These are phyloP conservation scores for Vesta saturnalis DNA, from an alignment of 2,888 invertebrate species.

Conservation along the genomic window DNA sequence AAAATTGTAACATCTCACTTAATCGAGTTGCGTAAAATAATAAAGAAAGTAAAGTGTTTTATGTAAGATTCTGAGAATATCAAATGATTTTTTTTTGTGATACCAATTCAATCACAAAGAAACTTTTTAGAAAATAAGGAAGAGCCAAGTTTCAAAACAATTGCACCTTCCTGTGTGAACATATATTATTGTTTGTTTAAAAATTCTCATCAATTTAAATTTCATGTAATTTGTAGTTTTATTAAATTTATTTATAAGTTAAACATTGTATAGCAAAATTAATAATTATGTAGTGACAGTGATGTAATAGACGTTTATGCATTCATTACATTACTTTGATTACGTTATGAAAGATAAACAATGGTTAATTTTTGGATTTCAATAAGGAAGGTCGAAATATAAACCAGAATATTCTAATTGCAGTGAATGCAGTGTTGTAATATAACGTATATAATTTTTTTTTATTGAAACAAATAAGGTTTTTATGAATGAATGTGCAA, in stretches of 20 bases:
- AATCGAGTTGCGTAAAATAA: background rate
- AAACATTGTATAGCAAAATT: background rate
- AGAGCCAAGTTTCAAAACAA: background rate
- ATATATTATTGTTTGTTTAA: background rate
- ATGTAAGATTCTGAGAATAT: conserved; percentile 9
- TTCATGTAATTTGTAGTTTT: conserved; percentile 10
- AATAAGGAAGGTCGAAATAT: too few species aligned
- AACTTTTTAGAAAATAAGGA: conserved; percentile 11
- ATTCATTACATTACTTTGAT: too few species aligned
- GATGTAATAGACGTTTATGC: background rate
- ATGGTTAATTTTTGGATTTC: too few species aligned
- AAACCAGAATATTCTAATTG: too few species aligned
- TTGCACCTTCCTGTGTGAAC: conserved; percentile 11
- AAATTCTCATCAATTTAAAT: background rate
- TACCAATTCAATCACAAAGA: conserved; percentile 8
- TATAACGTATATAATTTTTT: too few species aligned
- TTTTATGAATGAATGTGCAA: too few species aligned
- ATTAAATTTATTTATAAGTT: background rate
- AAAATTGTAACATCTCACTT: background rate
- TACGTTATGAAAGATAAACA: too few species aligned
- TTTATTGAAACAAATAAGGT: too few species aligned
- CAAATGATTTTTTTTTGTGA: conserved; percentile 7
- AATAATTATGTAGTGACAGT: background rate
- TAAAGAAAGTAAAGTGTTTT: background rate
- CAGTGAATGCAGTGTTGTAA: too few species aligned